These are phyloP conservation scores for Drosophila repleta DNA, from an alignment of 1,140 invertebrate species.

Conservation along the genomic window DNA sequence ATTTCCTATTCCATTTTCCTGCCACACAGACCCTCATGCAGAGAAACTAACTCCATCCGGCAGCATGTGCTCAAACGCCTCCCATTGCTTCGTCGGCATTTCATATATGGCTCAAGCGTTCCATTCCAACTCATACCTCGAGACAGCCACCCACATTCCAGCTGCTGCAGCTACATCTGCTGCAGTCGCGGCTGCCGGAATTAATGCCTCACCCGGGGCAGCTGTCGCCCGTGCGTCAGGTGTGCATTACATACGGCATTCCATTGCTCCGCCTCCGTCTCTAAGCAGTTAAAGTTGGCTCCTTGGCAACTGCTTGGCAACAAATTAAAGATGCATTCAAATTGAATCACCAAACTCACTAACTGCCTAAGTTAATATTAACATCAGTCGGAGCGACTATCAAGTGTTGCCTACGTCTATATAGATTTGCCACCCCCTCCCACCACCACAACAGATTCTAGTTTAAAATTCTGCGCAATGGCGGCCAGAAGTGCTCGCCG, in stretches of 20 bases:
- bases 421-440: not conserved
- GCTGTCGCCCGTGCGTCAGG: conserved; percentile 44
- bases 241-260: conserved; percentile 57
- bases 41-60: conserved; percentile 30
- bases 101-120: conserved; percentile 10
- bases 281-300: conserved; percentile 19
- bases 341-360: conserved; percentile 23
- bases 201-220: conserved; percentile 64
- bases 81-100: conserved; percentile 27
- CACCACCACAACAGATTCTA: not conserved
- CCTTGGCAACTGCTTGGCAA: conserved; percentile 10
- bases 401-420: not conserved
- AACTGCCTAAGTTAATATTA: conserved; percentile 28
- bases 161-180: conserved; percentile 50
- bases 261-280: conserved; percentile 18
- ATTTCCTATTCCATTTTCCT: conserved; percentile 75
- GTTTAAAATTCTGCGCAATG: conserved; percentile 32
- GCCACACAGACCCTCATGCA: not conserved
- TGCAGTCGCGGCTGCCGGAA: conserved; percentile 35
- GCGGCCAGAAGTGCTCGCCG: conserved; percentile 33
- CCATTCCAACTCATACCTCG: not conserved
- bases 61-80: conserved; percentile 17
- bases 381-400: not conserved
- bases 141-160: conserved; percentile 1
- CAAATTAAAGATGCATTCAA: conserved; percentile 36